phyloP scores from a whole-genome alignment of 2,888 invertebrate genomes.

The Chrysodeixis includens region DNA sequence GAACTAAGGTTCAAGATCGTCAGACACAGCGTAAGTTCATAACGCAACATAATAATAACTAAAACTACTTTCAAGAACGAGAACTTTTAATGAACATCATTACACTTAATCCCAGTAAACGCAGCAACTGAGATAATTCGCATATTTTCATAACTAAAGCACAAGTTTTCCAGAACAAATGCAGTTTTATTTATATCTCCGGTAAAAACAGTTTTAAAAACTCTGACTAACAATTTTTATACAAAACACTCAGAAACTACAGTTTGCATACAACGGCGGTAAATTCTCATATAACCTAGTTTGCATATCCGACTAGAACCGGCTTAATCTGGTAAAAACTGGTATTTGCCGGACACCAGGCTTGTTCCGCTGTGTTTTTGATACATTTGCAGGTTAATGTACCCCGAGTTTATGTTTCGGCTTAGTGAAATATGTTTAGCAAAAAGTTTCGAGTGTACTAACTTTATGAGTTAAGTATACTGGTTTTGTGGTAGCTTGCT shows the following conservation, averaged over 20 bases:
- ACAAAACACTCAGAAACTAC: slow-evolving; percentile 45
- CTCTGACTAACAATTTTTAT: slow-evolving; percentile 46
- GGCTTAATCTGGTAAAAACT: slow-evolving; percentile 79
- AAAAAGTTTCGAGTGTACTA: slow-evolving; percentile 28
- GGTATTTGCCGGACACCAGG: slow-evolving; percentile 76
- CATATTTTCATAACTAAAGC: not conserved
- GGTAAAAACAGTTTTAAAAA: slow-evolving; percentile 38
- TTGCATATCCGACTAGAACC: slow-evolving; percentile 73
- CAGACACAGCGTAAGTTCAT: slow-evolving; percentile 1
- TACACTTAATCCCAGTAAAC: not conserved
- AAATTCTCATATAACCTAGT: slow-evolving; percentile 76
- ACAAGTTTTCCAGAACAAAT: slow-evolving; percentile 26
- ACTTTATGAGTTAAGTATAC: slow-evolving; percentile 19
- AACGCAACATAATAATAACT: slow-evolving; percentile 1
- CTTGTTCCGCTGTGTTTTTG: slow-evolving; percentile 65
- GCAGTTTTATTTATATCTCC: slow-evolving; percentile 26
- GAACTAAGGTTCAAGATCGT: too few relatives aligned
- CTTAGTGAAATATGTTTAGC: slow-evolving; percentile 42
- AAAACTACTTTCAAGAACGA: not conserved
- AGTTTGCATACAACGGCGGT: slow-evolving; percentile 68
- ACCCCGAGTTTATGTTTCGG: slow-evolving; percentile 57
- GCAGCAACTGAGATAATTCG: not conserved
- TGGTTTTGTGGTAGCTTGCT: not conserved
- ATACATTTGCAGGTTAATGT: slow-evolving; percentile 58
- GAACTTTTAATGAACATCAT: slow-evolving; percentile 6